A percentile compares a stretch with the other conserved stretches of the same genome.
Conservation (phyloP, 1,140 invertebrate species). For the Dendroctonus ponderosae region DNA sequence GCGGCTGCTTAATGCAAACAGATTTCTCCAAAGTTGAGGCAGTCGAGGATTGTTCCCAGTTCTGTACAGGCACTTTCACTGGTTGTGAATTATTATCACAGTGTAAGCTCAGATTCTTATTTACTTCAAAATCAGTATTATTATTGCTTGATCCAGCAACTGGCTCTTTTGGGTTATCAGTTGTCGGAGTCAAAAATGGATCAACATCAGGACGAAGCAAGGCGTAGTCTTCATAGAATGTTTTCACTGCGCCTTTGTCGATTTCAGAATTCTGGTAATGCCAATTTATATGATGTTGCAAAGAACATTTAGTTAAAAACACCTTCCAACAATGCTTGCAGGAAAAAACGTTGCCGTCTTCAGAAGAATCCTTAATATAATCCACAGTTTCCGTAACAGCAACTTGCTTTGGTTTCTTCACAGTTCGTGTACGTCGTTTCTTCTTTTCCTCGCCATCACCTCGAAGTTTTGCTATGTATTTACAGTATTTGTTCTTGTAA, state of each 20-base stretch:
- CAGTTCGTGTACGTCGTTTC: slow-evolving; percentile 1
- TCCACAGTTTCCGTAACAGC: background rate
- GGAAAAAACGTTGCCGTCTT: slow-evolving; percentile 9
- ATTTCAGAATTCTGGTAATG: slow-evolving; percentile 21
- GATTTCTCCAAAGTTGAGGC: too few species aligned
- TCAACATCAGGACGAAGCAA: slow-evolving; percentile 17
- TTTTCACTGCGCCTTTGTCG: slow-evolving; percentile 8
- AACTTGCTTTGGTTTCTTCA: background rate
- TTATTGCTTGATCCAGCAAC: slow-evolving; percentile 3
- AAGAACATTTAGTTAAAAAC: slow-evolving; percentile 14
- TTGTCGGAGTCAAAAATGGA: slow-evolving; percentile 10
- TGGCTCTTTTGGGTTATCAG: slow-evolving; percentile 1
- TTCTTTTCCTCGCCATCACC: background rate
- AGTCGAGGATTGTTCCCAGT: too few species aligned
- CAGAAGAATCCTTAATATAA: slow-evolving; percentile 1
- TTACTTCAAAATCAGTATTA: slow-evolving; percentile 2
- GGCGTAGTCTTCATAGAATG: slow-evolving; percentile 23
- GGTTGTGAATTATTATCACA: background rate
- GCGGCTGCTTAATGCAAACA: too few species aligned
- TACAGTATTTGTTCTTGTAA: slow-evolving; percentile 20
- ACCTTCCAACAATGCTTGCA: slow-evolving; percentile 26
- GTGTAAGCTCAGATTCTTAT: background rate
- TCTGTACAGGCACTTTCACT: too few species aligned
- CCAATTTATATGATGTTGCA: slow-evolving; percentile 21
- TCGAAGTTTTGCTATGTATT: slow-evolving; percentile 14